Evolutionary conservation across 2,797 vertebrate species (phyloP).

Genomic region (Rhyacichthys aspro): DNA sequence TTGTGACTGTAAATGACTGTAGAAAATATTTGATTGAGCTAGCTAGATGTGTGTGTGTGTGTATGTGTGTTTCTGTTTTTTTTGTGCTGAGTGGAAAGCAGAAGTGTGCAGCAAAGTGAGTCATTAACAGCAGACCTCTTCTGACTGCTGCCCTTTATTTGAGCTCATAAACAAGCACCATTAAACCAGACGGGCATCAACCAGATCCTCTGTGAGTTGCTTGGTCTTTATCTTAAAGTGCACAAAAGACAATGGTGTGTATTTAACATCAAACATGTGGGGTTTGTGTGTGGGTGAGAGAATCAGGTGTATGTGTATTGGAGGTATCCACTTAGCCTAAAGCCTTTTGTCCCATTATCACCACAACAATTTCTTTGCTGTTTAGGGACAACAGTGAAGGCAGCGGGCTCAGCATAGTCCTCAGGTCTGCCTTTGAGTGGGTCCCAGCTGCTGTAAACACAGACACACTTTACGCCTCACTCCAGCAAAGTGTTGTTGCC

Average conservation of each 20-base stretch:
- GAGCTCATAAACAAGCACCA: slow-evolving; percentile 22
- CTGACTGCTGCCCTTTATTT: slow-evolving; percentile 7
- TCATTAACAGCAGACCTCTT: slow-evolving; percentile 29
- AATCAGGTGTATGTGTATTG: slow-evolving; percentile 57
- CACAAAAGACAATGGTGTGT: slow-evolving; percentile 37
- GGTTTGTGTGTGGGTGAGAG: slow-evolving; percentile 58
- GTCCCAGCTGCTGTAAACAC: slow-evolving; percentile 71
- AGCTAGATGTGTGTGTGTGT: slow-evolving; percentile 1
- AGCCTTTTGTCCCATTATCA: slow-evolving; percentile 60
- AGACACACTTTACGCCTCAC: slow-evolving; percentile 63
- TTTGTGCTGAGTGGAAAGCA: slow-evolving; percentile 63
- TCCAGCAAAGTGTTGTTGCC: too few species aligned
- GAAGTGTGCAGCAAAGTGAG: slow-evolving; percentile 50
- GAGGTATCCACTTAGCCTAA: slow-evolving; percentile 48
- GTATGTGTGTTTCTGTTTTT: too few species aligned
- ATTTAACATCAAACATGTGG: slow-evolving; percentile 70
- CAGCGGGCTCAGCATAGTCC: slow-evolving; percentile 66
- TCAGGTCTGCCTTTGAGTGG: slow-evolving; percentile 46
- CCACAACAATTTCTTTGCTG: slow-evolving; percentile 71
- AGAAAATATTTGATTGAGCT: slow-evolving; percentile 36
- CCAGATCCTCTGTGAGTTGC: slow-evolving; percentile 3
- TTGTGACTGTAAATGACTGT: slow-evolving; percentile 24
- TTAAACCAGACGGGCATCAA: too few species aligned
- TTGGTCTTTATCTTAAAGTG: slow-evolving; percentile 34
- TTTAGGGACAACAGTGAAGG: slow-evolving; percentile 80